Conservation (phyloP, 1,140 invertebrate genomes). For the Drosophila elegans region DNA sequence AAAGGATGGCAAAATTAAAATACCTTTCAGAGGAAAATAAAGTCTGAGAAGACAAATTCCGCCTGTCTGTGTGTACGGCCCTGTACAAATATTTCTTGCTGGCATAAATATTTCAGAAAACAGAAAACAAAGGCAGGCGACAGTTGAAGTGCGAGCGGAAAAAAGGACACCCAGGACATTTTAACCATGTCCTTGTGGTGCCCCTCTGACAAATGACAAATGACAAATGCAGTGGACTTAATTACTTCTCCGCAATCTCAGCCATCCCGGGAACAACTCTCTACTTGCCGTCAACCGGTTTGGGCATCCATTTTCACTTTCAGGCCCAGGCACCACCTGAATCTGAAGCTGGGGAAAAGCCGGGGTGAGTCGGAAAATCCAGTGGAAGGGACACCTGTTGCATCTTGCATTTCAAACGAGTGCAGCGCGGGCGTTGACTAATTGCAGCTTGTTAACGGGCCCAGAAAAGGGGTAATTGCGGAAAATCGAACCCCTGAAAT, state of each 20-base stretch:
- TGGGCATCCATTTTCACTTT: constrained; percentile 43
- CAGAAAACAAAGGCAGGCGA: constrained; percentile 22
- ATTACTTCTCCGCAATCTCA: constrained; percentile 36
- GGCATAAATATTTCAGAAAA: constrained; percentile 54
- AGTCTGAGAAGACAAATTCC: background rate
- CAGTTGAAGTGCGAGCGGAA: constrained; percentile 31
- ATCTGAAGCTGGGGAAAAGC: background rate
- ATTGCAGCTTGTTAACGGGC: constrained; percentile 55
- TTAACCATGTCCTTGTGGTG: constrained; percentile 34
- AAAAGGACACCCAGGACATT: constrained; percentile 33
- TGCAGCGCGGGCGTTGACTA: constrained; percentile 40
- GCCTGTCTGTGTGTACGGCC: background rate
- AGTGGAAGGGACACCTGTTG: constrained; percentile 46
- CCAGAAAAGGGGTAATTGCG: constrained; percentile 37
- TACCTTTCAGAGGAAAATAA: background rate
- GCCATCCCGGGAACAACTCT: constrained; percentile 19
- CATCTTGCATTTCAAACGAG: constrained; percentile 45
- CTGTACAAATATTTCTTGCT: constrained; percentile 6
- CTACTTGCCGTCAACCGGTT: constrained; percentile 37
- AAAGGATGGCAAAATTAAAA: background rate
- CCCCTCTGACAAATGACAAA: constrained; percentile 34
- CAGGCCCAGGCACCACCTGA: constrained; percentile 13
- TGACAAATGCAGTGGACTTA: constrained; percentile 50
- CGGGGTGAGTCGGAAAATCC: background rate
- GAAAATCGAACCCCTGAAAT: constrained; percentile 26